Percentiles rank a stretch among this genome's conserved stretches.
Evolutionary conservation across 2,888 invertebrate genomes (phyloP).

Genomic region (Lutraria lutraria): DNA sequence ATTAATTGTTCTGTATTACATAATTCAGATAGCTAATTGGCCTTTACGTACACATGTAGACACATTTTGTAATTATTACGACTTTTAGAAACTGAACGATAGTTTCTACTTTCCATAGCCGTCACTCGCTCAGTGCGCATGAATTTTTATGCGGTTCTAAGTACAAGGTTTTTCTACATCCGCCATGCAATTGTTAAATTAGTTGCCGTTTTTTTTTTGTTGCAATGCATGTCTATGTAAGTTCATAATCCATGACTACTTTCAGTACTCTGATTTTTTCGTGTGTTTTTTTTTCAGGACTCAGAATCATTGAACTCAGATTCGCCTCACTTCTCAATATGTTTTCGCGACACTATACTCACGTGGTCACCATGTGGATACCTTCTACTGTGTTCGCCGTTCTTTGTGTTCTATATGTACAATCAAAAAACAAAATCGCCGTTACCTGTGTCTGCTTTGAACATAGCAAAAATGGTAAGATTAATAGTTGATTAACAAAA

Average conservation of each 20-base stretch:
- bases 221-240: neutral
- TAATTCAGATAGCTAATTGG: no score
- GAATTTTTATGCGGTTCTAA: no score
- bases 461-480: conserved; percentile 80
- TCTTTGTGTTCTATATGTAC: conserved; percentile 85
- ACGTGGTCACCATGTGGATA: conserved; percentile 95
- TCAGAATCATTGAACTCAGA: conserved; percentile 79
- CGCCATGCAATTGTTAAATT: neutral
- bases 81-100: neutral
- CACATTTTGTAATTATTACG: no score
- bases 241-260: neutral
- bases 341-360: conserved; percentile 96
- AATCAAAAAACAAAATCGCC: conserved; percentile 38
- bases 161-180: no score
- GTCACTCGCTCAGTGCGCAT: no score
- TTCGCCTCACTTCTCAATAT: conserved; percentile 94
- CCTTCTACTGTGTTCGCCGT: conserved; percentile 91
- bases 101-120: no score
- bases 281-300: conserved; percentile 23
- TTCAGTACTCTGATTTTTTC: no score
- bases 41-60: no score
- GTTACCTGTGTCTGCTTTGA: conserved; percentile 66
- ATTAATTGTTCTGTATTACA: no score
- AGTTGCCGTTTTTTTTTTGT: neutral
- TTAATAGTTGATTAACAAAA: neutral